Evolutionary conservation across 1,140 invertebrate species (phyloP).

Genomic region (Riptortus pedestris): DNA sequence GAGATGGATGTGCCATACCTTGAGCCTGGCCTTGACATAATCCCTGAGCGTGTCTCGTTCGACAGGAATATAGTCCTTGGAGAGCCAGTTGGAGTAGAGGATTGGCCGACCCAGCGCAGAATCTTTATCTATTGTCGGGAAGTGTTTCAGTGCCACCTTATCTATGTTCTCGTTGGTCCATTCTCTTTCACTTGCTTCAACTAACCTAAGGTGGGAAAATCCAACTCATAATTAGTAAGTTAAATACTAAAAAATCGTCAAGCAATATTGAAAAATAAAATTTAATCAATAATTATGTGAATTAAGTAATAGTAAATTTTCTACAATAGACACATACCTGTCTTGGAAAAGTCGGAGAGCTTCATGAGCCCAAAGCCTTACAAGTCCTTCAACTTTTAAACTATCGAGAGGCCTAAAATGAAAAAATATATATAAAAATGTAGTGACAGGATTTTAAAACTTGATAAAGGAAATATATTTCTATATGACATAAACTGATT

Average conservation of each 20-base stretch:
- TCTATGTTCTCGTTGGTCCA: conserved; percentile 99
- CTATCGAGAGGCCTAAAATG: conserved; percentile 70
- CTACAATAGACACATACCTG: too few species aligned
- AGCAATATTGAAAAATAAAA: neutral
- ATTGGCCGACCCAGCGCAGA: conserved; percentile 82
- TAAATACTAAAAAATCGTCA: neutral
- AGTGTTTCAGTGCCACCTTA: conserved; percentile 85
- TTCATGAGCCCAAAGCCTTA: conserved; percentile 97
- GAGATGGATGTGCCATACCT: too few species aligned
- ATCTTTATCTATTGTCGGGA: conserved; percentile 79
- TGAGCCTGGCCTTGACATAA: conserved; percentile 92
- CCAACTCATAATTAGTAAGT: too few species aligned
- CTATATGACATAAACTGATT: too few species aligned
- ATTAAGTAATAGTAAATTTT: neutral
- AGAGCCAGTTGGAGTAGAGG: conserved; percentile 97
- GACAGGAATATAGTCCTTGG: conserved; percentile 96
- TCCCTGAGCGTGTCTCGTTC: conserved; percentile 88
- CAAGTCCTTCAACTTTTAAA: conserved; percentile 83
- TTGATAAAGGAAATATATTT: too few species aligned
- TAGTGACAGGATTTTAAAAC: too few species aligned
- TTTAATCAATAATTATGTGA: neutral
- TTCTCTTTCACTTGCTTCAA: conserved; percentile 83
- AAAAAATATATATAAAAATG: neutral
- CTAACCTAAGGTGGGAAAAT: conserved; percentile 92
- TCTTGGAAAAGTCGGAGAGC: conserved; percentile 95